Evolutionary conservation across 2,113 vertebrate genomes (phyloP).

Genomic region (Perccottus glenii): DNA sequence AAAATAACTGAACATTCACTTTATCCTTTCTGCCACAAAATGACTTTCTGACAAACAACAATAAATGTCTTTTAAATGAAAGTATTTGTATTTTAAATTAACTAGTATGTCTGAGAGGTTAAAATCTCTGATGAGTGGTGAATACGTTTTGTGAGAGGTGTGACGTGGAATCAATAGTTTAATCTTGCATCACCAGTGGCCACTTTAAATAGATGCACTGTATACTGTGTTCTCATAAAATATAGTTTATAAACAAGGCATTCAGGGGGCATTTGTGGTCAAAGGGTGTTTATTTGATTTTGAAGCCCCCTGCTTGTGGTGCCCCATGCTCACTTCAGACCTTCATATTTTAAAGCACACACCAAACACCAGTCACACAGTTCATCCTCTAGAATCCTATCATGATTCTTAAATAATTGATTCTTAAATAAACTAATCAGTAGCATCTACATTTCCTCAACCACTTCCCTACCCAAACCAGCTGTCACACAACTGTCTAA

Average conservation of each 20-base stretch:
- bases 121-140: too few species aligned
- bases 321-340: not conserved
- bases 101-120: too few species aligned
- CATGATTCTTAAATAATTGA: slow-evolving; percentile 31
- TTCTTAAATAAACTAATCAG: slow-evolving; percentile 35
- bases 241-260: not conserved
- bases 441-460: slow-evolving; percentile 32
- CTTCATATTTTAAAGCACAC: not conserved
- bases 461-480: slow-evolving; percentile 37
- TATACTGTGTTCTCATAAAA: too few species aligned
- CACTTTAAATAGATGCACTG: too few species aligned
- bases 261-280: not conserved
- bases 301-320: not conserved
- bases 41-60: too few species aligned
- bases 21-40: too few species aligned
- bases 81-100: too few species aligned
- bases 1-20: not conserved
- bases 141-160: too few species aligned
- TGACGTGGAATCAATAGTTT: too few species aligned
- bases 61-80: too few species aligned
- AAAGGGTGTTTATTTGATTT: slow-evolving; percentile 5
- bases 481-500: slow-evolving; percentile 25
- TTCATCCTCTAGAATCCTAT: slow-evolving; percentile 44
- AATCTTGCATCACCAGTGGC: too few species aligned
- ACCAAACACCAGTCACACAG: slow-evolving; percentile 21